Base-by-base conservation (phyloP, 2,797 vertebrate genomes). In the Neosalanx taihuensis region DNA sequence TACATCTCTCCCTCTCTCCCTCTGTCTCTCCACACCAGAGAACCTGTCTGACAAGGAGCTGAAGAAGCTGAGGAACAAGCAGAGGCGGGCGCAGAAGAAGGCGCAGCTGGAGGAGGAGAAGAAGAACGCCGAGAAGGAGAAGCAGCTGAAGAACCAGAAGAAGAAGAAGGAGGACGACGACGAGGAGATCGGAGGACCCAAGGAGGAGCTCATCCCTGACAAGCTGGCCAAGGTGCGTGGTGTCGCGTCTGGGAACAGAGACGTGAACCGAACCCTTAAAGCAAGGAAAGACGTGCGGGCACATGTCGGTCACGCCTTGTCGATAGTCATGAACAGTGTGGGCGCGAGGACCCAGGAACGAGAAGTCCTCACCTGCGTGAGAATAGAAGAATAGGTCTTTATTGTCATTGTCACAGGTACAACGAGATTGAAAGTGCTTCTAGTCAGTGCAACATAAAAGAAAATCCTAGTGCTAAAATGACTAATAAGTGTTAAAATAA, bases 141-240 rank as follows among this genome's bases (percentile, higher is more conserved):
- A 96, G 74, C 96, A 96, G 73, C 93, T 96, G 30, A 94, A 95
- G 89, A 97, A 97, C 90, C 95, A 97, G 91, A 96, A 96, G 84
- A 97, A 96, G 88, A 97, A 96, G 82, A 97, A 97, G 61, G 96
- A 97, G 73, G 96, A 97, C 2, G 95, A 97, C 3, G 96, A 97
- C 53, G 96, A 97, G 84, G 96, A 97, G 85, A 95, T 96, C 1
- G 95, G 95, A 70, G 95, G 96, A 46, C 95, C 95, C 1, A 97
- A 96, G 77, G 96, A 97, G 85, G 96, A 97, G 71, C 95, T 97
- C 70, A 92, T 97, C 80, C 95, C 96, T 13, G 96, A 97, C 77
- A 97, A 96, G 82, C 77, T 97, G 84, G 94, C 95, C 76, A 96
- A 96, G 94, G 96, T 97, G 82, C 58, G 85, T 68, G 17, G 85